Percentiles rank a stretch among this genome's conserved stretches.
Conservation (phyloP, 2,113 vertebrate species). For the Loxodonta africana region DNA sequence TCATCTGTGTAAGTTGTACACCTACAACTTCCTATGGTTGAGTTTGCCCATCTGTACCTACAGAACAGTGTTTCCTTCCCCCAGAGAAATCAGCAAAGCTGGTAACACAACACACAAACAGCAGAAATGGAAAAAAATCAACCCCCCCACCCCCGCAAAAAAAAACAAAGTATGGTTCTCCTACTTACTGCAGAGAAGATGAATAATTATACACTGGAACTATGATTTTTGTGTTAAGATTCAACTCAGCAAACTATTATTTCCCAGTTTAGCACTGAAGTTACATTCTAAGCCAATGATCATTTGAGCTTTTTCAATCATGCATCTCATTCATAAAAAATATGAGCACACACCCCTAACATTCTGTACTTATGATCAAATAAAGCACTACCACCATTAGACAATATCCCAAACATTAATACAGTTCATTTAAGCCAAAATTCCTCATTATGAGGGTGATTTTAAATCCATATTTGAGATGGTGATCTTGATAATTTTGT, state of each 20-base stretch:
- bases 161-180: slow-evolving; percentile 54
- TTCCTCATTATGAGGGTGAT: background rate
- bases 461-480: slow-evolving; percentile 19
- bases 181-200: background rate
- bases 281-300: background rate
- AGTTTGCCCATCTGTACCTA: background rate
- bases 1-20: background rate
- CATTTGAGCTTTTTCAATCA: slow-evolving; percentile 28
- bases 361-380: slow-evolving; percentile 11
- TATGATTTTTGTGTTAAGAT: background rate
- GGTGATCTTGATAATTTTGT: background rate
- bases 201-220: slow-evolving; percentile 23
- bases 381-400: background rate
- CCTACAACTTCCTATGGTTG: background rate
- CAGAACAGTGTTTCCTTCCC: background rate
- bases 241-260: slow-evolving; percentile 29
- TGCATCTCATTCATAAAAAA: background rate
- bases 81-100: slow-evolving; percentile 59
- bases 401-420: background rate
- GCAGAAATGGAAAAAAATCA: slow-evolving; percentile 16
- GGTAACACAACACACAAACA: slow-evolving; percentile 17
- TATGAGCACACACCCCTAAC: background rate
- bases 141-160: background rate
- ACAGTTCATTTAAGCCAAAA: slow-evolving; percentile 7
- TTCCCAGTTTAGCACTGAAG: background rate